A percentile compares a stretch with the other conserved stretches of the same genome.
Conservation (phyloP, 2,797 vertebrate genomes). For the Sus cebifrons region DNA sequence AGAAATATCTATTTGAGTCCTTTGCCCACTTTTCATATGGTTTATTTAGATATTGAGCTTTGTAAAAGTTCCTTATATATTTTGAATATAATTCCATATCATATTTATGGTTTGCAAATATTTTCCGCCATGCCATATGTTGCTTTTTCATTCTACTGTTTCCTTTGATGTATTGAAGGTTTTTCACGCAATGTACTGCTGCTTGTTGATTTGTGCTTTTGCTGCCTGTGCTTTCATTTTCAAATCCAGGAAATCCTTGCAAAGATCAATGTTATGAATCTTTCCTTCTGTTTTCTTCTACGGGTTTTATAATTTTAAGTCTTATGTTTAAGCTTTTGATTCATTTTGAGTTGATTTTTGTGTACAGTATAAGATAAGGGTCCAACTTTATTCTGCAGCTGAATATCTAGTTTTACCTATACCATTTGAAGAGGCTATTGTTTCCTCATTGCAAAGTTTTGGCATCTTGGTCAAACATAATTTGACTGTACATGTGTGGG, state of each 20-base stretch:
- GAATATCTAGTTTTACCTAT: not conserved
- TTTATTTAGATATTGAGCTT: not conserved
- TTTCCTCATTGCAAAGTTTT: not conserved
- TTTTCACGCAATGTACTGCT: not conserved
- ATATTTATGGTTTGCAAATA: not conserved
- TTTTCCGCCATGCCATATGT: not conserved
- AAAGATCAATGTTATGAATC: not conserved
- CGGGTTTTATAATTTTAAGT: not conserved
- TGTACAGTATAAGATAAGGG: not conserved
- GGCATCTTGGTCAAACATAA: not conserved
- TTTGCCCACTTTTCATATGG: not conserved
- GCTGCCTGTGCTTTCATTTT: not conserved
- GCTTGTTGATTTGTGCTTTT: not conserved
- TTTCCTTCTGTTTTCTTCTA: not conserved
- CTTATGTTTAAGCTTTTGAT: not conserved
- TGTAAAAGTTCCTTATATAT: not conserved
- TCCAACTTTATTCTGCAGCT: not conserved
- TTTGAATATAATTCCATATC: not conserved
- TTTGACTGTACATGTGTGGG: not conserved
- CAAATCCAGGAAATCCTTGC: not conserved
- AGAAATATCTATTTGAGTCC: not conserved
- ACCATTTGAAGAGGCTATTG: not conserved
- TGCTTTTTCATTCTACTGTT: not conserved
- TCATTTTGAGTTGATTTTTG: not conserved
- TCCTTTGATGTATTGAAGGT: not conserved